Conservation (phyloP, 2,888 invertebrate species). For the Hemithea aestivaria region DNA sequence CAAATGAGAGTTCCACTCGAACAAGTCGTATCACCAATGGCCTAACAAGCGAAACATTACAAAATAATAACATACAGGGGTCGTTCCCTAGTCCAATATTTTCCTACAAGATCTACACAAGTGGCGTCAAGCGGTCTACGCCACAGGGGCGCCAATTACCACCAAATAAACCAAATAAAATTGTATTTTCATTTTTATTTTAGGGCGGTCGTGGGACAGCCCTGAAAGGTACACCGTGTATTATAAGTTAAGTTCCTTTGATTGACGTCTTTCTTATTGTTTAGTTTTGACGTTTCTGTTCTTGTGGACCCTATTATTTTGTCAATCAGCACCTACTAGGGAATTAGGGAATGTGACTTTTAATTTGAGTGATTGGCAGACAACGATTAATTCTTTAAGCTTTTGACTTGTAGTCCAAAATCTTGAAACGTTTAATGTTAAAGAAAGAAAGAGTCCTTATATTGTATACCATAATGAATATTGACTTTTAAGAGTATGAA, state of each 20-base stretch:
- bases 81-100: conserved; percentile 50
- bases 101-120: conserved; percentile 73
- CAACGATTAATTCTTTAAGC: too few species aligned
- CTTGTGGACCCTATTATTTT: conserved; percentile 32
- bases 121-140: conserved; percentile 65
- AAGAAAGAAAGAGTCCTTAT: too few species aligned
- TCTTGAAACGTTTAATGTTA: too few species aligned
- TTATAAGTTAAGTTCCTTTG: conserved; percentile 66
- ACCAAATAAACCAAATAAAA: conserved; percentile 73
- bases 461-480: too few species aligned
- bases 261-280: conserved; percentile 70
- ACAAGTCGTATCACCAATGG: conserved; percentile 41
- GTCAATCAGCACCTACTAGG: conserved; percentile 29
- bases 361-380: too few species aligned
- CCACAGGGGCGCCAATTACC: conserved; percentile 77
- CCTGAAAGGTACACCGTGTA: conserved; percentile 72
- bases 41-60: conserved; percentile 53
- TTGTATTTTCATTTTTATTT: conserved; percentile 75
- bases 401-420: too few species aligned
- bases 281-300: conserved; percentile 60
- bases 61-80: conserved; percentile 62
- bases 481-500: too few species aligned
- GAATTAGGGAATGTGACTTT: conserved; percentile 1
- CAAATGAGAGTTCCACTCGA: conserved; percentile 13
- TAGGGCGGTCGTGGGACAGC: conserved; percentile 76